These are phyloP conservation scores for Calameuta pallipes DNA, from an alignment of 2,888 invertebrate genomes.

Conservation along the genomic window DNA sequence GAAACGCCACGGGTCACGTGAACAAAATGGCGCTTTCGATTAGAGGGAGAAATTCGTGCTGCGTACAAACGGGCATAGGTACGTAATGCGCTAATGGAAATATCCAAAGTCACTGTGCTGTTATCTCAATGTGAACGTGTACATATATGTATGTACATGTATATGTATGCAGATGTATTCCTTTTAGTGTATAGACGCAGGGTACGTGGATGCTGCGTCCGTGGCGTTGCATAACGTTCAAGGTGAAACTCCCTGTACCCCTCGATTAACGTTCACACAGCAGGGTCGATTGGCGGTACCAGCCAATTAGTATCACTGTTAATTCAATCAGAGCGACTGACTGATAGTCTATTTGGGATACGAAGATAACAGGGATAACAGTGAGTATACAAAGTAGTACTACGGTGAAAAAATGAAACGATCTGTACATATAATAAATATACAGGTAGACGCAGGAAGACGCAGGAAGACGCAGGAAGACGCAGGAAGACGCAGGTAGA, in stretches of 20 bases:
- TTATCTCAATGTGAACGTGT: neutral
- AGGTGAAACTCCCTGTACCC: constrained; percentile 49
- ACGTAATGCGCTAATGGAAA: neutral
- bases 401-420: neutral
- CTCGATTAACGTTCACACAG: neutral
- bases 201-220: neutral
- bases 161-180: neutral
- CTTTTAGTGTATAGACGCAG: neutral
- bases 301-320: constrained; percentile 31
- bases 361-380: neutral
- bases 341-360: neutral
- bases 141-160: neutral
- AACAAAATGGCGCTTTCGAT: neutral
- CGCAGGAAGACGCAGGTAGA: too few species aligned
- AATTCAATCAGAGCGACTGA: constrained; percentile 29
- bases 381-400: neutral
- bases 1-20: neutral
- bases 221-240: constrained; percentile 51
- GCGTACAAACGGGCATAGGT: neutral
- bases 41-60: neutral
- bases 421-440: neutral
- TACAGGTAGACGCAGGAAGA: neutral
- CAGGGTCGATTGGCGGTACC: constrained; percentile 1
- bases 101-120: neutral
- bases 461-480: too few species aligned